Evolutionary conservation across 2,113 vertebrate species (phyloP).

Genomic region (Lota lota): DNA sequence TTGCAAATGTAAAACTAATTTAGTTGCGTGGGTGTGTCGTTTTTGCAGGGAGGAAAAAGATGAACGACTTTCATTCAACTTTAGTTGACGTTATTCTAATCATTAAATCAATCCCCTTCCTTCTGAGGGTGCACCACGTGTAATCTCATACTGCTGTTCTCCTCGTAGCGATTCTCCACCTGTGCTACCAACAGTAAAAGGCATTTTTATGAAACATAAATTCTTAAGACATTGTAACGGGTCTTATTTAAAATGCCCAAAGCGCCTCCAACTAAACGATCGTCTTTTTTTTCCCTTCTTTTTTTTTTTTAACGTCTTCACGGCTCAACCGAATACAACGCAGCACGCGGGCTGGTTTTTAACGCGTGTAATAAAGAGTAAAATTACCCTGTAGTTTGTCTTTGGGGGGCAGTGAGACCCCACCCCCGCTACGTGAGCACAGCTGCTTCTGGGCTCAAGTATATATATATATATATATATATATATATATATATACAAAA

Average conservation of each 20-base stretch:
- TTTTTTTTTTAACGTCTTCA: constrained; percentile 19
- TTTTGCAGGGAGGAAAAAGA: too few species aligned
- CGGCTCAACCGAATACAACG: constrained; percentile 18
- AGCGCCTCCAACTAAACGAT: constrained; percentile 47
- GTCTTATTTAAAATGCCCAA: constrained; percentile 53
- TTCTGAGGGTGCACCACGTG: constrained; percentile 44
- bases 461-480: too few species aligned
- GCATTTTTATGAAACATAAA: constrained; percentile 56
- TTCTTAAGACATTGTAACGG: constrained; percentile 54
- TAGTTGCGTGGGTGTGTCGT: too few species aligned
- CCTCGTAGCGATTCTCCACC: constrained; percentile 47
- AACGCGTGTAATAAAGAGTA: constrained; percentile 62
- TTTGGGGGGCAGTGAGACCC: constrained; percentile 45
- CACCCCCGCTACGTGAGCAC: constrained; percentile 40
- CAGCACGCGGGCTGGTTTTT: constrained; percentile 42
- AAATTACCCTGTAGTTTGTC: constrained; percentile 57
- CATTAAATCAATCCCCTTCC: constrained; percentile 38
- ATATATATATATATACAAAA: too few species aligned
- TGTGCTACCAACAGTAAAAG: constrained; percentile 52
- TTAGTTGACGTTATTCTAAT: background rate
- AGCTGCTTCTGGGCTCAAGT: constrained; percentile 62
- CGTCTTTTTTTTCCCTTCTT: constrained; percentile 2
- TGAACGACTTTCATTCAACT: too few species aligned
- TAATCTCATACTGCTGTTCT: constrained; percentile 55
- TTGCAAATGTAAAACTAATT: too few species aligned